Evolutionary conservation across 2,888 invertebrate genomes (phyloP).

Genomic region (Thymelicus lineola): DNA sequence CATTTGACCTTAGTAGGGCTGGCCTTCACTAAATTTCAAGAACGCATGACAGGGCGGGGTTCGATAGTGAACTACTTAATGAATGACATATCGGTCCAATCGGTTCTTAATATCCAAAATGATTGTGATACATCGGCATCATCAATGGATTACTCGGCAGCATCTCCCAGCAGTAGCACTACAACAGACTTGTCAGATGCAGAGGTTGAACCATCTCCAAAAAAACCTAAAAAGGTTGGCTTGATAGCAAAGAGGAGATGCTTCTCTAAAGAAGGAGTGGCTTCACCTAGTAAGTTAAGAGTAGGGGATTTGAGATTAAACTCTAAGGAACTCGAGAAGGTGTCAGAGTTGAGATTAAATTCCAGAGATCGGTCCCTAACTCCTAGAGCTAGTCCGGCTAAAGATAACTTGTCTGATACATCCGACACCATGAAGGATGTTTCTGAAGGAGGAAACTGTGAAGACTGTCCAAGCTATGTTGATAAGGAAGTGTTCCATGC

Average conservation of each 20-base stretch:
- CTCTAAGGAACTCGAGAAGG: conserved; percentile 86
- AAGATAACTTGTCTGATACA: conserved; percentile 71
- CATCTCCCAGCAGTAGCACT: conserved; percentile 76
- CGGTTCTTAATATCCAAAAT: conserved; percentile 88
- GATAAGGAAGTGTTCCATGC: conserved; percentile 89
- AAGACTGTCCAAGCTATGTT: conserved; percentile 87
- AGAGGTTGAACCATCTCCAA: conserved; percentile 91
- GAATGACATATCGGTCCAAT: conserved; percentile 92
- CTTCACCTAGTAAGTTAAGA: conserved; percentile 89
- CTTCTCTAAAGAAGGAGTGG: conserved; percentile 81
- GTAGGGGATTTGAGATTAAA: conserved; percentile 88
- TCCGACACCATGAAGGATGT: conserved; percentile 74
- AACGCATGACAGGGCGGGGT: conserved; percentile 87
- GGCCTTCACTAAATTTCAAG: conserved; percentile 92
- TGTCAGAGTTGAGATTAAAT: conserved; percentile 76
- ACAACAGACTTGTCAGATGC: conserved; percentile 87
- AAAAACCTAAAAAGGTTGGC: conserved; percentile 86
- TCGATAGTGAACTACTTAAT: conserved; percentile 91
- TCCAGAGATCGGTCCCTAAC: conserved; percentile 77
- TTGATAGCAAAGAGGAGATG: conserved; percentile 81
- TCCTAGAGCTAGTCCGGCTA: conserved; percentile 77
- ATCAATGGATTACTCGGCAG: conserved; percentile 81
- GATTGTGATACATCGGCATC: conserved; percentile 78
- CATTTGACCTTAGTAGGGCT: conserved; percentile 92
- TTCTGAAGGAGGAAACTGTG: conserved; percentile 68